phyloP scores from a whole-genome alignment of 1,140 invertebrate species.

The Drosophila nikananu region DNA sequence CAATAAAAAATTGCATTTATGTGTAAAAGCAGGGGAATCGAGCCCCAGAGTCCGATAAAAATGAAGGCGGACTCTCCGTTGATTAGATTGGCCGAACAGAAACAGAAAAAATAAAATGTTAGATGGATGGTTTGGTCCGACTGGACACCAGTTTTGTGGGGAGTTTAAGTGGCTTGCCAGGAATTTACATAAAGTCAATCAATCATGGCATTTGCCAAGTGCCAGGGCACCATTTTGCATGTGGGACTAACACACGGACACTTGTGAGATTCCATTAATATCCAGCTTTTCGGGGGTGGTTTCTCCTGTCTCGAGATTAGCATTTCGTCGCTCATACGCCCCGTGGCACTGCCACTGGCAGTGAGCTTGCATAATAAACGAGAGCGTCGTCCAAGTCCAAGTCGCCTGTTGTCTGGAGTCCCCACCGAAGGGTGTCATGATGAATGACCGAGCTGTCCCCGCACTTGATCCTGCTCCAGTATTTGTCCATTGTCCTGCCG shows the following conservation, averaged over 20 bases:
- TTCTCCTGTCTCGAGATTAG: slow-evolving; percentile 57
- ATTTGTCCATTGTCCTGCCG: slow-evolving; percentile 26
- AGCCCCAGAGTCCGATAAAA: slow-evolving; percentile 76
- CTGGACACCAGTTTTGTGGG: background rate
- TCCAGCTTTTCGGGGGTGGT: slow-evolving; percentile 36
- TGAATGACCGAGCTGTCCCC: slow-evolving; percentile 66
- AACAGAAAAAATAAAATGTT: background rate
- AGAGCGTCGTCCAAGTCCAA: slow-evolving; percentile 31
- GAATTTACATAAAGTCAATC: slow-evolving; percentile 83
- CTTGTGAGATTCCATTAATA: slow-evolving; percentile 82
- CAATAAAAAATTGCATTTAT: slow-evolving; percentile 66
- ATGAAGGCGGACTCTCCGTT: slow-evolving; percentile 28
- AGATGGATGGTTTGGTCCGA: background rate
- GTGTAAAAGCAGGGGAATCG: slow-evolving; percentile 35
- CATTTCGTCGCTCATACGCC: slow-evolving; percentile 79
- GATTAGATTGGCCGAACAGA: slow-evolving; percentile 47
- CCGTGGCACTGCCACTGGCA: slow-evolving; percentile 42
- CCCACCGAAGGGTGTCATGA: slow-evolving; percentile 75
- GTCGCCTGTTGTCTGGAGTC: slow-evolving; percentile 21
- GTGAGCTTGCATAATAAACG: slow-evolving; percentile 82
- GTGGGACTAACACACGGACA: slow-evolving; percentile 47
- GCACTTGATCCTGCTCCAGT: slow-evolving; percentile 25
- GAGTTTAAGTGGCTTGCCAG: slow-evolving; percentile 71
- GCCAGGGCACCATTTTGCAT: slow-evolving; percentile 71
- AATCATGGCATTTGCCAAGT: slow-evolving; percentile 72